Evolutionary conservation across 2,888 invertebrate species (phyloP).

Genomic region (Andrena bicolor): DNA sequence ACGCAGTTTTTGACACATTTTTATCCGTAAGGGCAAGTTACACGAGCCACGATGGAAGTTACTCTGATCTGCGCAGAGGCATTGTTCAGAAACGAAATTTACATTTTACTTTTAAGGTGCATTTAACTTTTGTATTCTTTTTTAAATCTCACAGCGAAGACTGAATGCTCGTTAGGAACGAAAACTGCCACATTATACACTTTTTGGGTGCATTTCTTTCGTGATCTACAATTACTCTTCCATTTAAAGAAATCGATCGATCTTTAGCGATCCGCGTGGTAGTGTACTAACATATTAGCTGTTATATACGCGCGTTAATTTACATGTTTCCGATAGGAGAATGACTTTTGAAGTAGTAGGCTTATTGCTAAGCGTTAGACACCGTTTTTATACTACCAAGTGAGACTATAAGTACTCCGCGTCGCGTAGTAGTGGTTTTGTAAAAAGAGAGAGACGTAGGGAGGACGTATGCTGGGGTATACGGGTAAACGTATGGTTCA

Average conservation of each 20-base stretch:
- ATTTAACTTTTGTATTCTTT: conserved; percentile 38
- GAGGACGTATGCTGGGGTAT: conserved; percentile 34
- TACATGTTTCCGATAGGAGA: conserved; percentile 37
- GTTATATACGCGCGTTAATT: conserved; percentile 39
- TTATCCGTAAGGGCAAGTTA: conserved; percentile 3
- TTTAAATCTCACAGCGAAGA: conserved; percentile 46
- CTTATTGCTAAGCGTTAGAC: conserved; percentile 31
- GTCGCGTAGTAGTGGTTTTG: conserved; percentile 37
- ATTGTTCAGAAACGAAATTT: not conserved
- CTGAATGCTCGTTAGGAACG: conserved; percentile 47
- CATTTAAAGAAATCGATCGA: conserved; percentile 23
- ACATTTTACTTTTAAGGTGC: conserved; percentile 20
- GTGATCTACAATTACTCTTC: conserved; percentile 34
- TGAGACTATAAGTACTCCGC: conserved; percentile 35
- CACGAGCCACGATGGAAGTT: not conserved
- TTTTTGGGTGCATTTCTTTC: conserved; percentile 46
- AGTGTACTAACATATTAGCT: conserved; percentile 47
- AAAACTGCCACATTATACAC: conserved; percentile 56
- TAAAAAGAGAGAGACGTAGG: conserved; percentile 35
- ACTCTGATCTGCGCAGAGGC: not conserved
- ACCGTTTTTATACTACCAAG: conserved; percentile 45
- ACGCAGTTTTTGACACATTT: conserved; percentile 1
- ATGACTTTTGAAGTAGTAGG: conserved; percentile 36
- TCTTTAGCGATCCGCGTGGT: conserved; percentile 28
- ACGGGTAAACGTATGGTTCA: conserved; percentile 25